These are phyloP conservation scores for Shargacucullia verbasci DNA, from an alignment of 2,888 invertebrate species.

Conservation along the genomic window DNA sequence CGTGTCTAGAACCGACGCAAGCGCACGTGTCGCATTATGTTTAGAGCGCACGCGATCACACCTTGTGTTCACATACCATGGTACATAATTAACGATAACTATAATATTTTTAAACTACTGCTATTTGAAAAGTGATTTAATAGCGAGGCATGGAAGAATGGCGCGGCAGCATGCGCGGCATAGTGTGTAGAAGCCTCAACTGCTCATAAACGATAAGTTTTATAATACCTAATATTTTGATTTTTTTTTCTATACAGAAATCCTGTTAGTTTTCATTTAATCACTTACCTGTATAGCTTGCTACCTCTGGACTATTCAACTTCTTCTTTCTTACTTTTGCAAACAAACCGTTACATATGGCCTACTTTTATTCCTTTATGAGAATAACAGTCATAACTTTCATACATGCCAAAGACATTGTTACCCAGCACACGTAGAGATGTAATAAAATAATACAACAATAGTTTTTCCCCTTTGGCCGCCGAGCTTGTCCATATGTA, in stretches of 20 bases:
- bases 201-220: too few relatives aligned
- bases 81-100: neutral
- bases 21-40: constrained; percentile 38
- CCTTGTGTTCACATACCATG: too few relatives aligned
- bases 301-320: too few relatives aligned
- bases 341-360: constrained; percentile 4
- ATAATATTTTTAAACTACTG: neutral
- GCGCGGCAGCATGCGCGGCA: too few relatives aligned
- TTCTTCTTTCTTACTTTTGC: neutral
- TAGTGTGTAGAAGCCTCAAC: too few relatives aligned
- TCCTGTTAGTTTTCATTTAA: too few relatives aligned
- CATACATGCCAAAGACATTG: constrained; percentile 8
- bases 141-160: too few relatives aligned
- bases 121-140: too few relatives aligned
- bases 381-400: neutral
- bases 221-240: too few relatives aligned
- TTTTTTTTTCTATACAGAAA: too few relatives aligned
- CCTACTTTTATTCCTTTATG: constrained; percentile 16
- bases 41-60: constrained; percentile 46
- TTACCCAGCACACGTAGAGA: constrained; percentile 29
- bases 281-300: too few relatives aligned
- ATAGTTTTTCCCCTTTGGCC: constrained; percentile 37
- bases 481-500: constrained; percentile 28
- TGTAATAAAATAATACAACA: constrained; percentile 49
- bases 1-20: constrained; percentile 28